phyloP scores from a whole-genome alignment of 2,113 vertebrate genomes.

The Dipodomys ordii region DNA sequence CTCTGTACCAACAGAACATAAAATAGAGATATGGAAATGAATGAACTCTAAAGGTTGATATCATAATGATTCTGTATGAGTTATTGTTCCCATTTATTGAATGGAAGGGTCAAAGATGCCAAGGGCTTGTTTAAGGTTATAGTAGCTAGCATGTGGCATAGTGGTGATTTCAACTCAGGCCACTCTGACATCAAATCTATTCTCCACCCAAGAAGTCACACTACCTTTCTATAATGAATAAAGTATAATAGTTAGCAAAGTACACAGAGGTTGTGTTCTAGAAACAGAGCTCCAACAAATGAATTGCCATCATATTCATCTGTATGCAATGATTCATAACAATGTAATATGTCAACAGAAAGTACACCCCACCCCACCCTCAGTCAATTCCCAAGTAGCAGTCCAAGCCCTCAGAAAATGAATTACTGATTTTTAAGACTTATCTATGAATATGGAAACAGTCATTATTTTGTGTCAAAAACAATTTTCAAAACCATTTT shows the following conservation, averaged over 20 bases:
- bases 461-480: not conserved
- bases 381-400: not conserved
- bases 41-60: not conserved
- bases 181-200: not conserved
- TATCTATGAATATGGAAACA: not conserved
- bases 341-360: not conserved
- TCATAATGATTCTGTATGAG: not conserved
- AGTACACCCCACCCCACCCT: not conserved
- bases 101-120: not conserved
- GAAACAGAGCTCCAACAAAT: not conserved
- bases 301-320: not conserved
- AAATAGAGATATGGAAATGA: conserved; percentile 31
- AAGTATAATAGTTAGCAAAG: not conserved
- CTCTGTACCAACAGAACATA: conserved; percentile 89
- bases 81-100: not conserved
- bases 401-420: not conserved
- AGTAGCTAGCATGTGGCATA: not conserved
- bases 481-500: conserved; percentile 10
- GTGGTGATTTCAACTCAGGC: not conserved
- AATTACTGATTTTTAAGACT: not conserved
- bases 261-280: not conserved
- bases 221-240: not conserved
- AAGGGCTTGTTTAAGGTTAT: not conserved
- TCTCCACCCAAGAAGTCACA: not conserved
- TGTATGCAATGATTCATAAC: not conserved